A percentile compares a stretch with the other conserved stretches of the same genome.
phyloP scores from a whole-genome alignment of 2,888 invertebrate species.

The Buathra laborator region DNA sequence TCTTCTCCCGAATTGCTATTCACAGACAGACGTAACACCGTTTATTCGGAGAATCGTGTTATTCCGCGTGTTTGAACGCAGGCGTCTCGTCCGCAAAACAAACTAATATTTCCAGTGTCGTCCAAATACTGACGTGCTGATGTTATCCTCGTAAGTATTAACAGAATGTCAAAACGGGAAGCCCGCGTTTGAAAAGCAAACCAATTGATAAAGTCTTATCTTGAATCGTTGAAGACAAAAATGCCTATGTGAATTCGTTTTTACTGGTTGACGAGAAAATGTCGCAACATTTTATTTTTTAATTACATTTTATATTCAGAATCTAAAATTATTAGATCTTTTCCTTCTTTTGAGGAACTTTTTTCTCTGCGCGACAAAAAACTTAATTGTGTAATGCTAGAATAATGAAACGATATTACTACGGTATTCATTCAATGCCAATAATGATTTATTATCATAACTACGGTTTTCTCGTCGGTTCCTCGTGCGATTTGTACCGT shows the following conservation, averaged over 20 bases:
- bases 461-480: too few relatives aligned
- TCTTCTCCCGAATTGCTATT: neutral
- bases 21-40: neutral
- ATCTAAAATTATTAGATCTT: neutral
- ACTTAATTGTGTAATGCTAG: constrained; percentile 12
- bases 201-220: neutral
- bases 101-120: neutral
- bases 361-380: neutral
- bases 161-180: constrained; percentile 19
- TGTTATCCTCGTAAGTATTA: neutral
- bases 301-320: constrained; percentile 8
- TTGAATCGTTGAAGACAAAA: neutral
- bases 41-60: constrained; percentile 4
- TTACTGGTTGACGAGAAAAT: neutral
- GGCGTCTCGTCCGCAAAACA: constrained; percentile 13
- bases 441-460: neutral
- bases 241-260: too few relatives aligned
- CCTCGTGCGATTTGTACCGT: too few relatives aligned
- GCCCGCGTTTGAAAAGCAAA: neutral
- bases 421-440: neutral
- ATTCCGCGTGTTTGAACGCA: neutral
- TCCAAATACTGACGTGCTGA: neutral
- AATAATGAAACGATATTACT: constrained; percentile 11
- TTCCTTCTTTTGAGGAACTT: neutral
- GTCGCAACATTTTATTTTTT: neutral